Base-by-base conservation (phyloP, 2,888 invertebrate species). In the Xestia c-nigrum region DNA sequence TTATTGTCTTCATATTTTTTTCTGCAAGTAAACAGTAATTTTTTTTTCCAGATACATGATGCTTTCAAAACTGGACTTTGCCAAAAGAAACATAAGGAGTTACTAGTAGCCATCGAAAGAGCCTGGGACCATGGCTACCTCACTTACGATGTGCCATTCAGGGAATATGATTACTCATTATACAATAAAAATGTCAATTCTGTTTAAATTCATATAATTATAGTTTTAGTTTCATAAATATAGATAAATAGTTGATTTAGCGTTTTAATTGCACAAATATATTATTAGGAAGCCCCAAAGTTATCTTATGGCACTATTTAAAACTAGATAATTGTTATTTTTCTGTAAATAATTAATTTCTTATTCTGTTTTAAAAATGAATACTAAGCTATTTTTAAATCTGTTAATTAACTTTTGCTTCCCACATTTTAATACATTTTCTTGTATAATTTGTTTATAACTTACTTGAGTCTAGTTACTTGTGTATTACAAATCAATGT, bases 81-180 rank as follows among this genome's bases (percentile, higher is more conserved):
- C 91, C 98, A 98, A 91, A 98, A 96, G 83, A 98, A 98, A 90
- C 98, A 99, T 84, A 97, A 97, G 78, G 97, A 98, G 87, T 95
- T 99, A n/a, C 89, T 98, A 67, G 97, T 99, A 52, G 98, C 98
- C 5, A 97, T 99, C 74, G 97, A 97, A 89, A 97, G 98, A 90
- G 99, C 99, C 0, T 98, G 97, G 95, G 98, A 99, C 92, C 97
- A 97, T 88, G 99, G 99, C 21, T 95, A 97, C 2, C 93, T 99
- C 19, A 98, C 98, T 9, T 99, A 97, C 94, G 98, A 99, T 93
- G 98, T 99, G 3, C 99, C 99, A 4, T 98, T 98, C 91, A 97
- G 99, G 90, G 94, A 97, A 87, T 99, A 98, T 94, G 97, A 99
- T 95, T 99, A 99, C 93, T 97, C 97, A 21, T 97, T 98, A 84